Evolutionary conservation across 2,797 vertebrate genomes (phyloP), one percentile per base, ranked within the genome.

Genomic region (Momotus momota): DNA sequence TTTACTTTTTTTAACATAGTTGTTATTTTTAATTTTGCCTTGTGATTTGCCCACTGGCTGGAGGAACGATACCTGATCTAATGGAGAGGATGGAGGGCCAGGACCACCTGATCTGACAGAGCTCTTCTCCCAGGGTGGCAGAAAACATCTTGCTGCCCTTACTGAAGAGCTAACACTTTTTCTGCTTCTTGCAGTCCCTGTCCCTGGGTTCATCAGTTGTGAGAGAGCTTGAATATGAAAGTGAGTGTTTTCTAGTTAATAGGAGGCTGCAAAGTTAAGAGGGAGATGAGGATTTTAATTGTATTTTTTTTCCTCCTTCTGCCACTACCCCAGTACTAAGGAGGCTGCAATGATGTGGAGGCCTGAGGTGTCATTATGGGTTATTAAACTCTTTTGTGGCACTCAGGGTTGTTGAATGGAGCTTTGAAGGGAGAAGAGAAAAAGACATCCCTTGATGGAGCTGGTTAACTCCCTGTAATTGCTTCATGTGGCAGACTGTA

Each of bases 321-420:
- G 29, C 25, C 21, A 12, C 69, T 90, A 46, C n/a, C 78, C 72
- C 81, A 64, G 80, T 81, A 75, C 62, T 72, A 80, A 58, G 45
- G 67, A 95, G 54, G 51, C 84, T 81, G 86, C 85, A 91, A 45
- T 88, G 95, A 96, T 6, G 33, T 52, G 79, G 60, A 94, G 58
- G 40, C 48, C 60, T 90, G 94, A 94, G 93, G 75, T 93, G 87
- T 97, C 96, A 97, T 98, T 97, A 97, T 97, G 93, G 95, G 94
- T 95, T 97, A 96, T 97, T 97, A 98, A 97, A 97, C 80, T 96
- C 84, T 74, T 96, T 95, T 86, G 96, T 95, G 85, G 54, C 72
- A 78, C 86, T 96, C 26, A 7, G 83, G 65, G 93, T 86, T 91
- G 86, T 83, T 95, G 94, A 98, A 96, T 90, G 86, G 74, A 95